Conservation (phyloP, 2,888 invertebrate genomes). For the Oscheius sp. region DNA sequence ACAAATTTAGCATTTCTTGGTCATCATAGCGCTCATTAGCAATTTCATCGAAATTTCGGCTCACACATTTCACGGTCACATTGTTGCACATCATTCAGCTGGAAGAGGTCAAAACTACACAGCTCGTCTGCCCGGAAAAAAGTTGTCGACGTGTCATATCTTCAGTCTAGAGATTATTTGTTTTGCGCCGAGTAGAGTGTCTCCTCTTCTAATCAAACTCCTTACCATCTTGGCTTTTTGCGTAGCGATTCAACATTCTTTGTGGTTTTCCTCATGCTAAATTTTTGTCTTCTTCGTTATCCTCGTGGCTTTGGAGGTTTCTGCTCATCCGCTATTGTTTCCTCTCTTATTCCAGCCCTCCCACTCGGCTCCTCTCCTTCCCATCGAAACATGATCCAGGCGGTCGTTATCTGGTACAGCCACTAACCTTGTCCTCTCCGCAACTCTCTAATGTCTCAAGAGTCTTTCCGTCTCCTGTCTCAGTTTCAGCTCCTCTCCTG, state of each 20-base stretch:
- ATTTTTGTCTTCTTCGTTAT: neutral
- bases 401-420: conserved; percentile 21
- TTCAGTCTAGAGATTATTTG: conserved; percentile 19
- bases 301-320: neutral
- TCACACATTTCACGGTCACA: no score
- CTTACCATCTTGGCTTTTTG: neutral
- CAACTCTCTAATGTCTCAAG: neutral
- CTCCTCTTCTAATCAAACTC: conserved; percentile 30
- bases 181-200: conserved; percentile 25
- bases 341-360: conserved; percentile 13
- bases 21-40: no score
- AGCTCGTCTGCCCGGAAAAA: no score
- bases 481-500: conserved; percentile 28
- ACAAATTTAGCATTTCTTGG: no score
- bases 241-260: neutral
- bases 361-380: conserved; percentile 14
- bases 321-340: conserved; percentile 24
- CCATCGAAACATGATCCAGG: conserved; percentile 30
- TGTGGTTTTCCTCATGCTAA: conserved; percentile 1
- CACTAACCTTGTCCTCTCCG: conserved; percentile 12
- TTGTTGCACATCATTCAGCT: no score
- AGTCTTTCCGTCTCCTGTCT: conserved; percentile 1
- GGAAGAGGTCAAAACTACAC: no score
- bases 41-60: no score
- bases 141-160: conserved; percentile 15